phyloP scores from a whole-genome alignment of 1,140 invertebrate species.

The Aculops lycopersici region DNA sequence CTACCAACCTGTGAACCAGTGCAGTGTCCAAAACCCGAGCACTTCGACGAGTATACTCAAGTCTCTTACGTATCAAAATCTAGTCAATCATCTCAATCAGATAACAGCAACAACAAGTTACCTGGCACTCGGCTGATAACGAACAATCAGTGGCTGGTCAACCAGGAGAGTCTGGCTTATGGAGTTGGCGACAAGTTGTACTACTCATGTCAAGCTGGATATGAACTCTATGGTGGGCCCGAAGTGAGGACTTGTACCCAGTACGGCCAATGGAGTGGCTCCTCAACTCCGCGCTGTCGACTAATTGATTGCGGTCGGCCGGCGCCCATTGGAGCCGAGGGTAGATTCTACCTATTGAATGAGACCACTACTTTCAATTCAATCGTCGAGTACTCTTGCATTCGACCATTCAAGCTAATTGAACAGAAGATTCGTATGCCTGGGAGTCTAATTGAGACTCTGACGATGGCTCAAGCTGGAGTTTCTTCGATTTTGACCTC shows the following conservation, averaged over 20 bases:
- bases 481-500: conserved; percentile 1
- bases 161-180: conserved; percentile 11
- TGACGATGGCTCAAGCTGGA: conserved; percentile 3
- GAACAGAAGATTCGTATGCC: conserved; percentile 27
- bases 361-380: conserved; percentile 42
- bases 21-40: conserved; percentile 1
- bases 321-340: conserved; percentile 34
- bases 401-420: conserved; percentile 42
- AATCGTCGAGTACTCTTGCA: conserved; percentile 51
- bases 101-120: no score
- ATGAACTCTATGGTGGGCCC: conserved; percentile 39
- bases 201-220: conserved; percentile 46
- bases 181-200: conserved; percentile 38
- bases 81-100: no score
- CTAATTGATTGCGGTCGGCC: conserved; percentile 34
- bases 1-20: conserved; percentile 29
- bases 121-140: no score
- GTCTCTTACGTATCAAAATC: no score
- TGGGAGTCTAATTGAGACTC: background rate
- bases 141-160: no score
- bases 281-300: conserved; percentile 27
- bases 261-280: conserved; percentile 46
- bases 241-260: conserved; percentile 34
- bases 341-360: conserved; percentile 48
- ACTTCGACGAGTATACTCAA: conserved; percentile 1